Conservation (phyloP, 1,140 invertebrate genomes). For the Cataglyphis hispanica region DNA sequence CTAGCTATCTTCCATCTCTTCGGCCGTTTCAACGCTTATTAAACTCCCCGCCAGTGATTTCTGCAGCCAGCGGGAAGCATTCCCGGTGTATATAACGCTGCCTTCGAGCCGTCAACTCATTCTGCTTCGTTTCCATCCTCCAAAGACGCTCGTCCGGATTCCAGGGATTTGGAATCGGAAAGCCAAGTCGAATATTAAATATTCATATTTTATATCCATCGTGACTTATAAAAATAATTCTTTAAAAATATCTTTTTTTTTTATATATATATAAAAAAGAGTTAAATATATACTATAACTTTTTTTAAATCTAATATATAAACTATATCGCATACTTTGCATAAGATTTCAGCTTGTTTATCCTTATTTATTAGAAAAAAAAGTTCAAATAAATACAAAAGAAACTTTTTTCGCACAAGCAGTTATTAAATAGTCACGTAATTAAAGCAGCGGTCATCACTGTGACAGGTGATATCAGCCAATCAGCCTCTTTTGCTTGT, state of each 20-base stretch:
- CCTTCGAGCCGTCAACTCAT: slow-evolving; percentile 71
- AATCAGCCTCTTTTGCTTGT: slow-evolving; percentile 59
- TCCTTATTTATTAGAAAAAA: background rate
- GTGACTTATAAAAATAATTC: background rate
- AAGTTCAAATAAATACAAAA: background rate
- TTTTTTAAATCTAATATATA: background rate
- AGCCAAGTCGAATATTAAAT: slow-evolving; percentile 28
- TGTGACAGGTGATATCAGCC: slow-evolving; percentile 52
- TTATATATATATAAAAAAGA: background rate
- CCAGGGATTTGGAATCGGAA: slow-evolving; percentile 64
- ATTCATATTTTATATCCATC: slow-evolving; percentile 6
- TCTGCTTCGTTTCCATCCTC: slow-evolving; percentile 60
- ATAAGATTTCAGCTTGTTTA: background rate
- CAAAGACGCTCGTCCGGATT: slow-evolving; percentile 61
- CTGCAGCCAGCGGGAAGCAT: slow-evolving; percentile 75
- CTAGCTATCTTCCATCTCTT: slow-evolving; percentile 83
- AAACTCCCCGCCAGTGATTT: slow-evolving; percentile 84
- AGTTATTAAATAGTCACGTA: slow-evolving; percentile 9
- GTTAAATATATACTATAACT: no score
- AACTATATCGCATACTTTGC: background rate
- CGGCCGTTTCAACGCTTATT: slow-evolving; percentile 84
- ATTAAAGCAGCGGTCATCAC: slow-evolving; percentile 31
- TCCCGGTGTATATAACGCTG: slow-evolving; percentile 70
- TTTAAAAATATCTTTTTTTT: background rate
- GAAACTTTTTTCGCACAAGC: background rate